A percentile compares a stretch with the other conserved stretches of the same genome.
Conservation (phyloP, 2,113 vertebrate species). For the Datnioides undecimradiatus region DNA sequence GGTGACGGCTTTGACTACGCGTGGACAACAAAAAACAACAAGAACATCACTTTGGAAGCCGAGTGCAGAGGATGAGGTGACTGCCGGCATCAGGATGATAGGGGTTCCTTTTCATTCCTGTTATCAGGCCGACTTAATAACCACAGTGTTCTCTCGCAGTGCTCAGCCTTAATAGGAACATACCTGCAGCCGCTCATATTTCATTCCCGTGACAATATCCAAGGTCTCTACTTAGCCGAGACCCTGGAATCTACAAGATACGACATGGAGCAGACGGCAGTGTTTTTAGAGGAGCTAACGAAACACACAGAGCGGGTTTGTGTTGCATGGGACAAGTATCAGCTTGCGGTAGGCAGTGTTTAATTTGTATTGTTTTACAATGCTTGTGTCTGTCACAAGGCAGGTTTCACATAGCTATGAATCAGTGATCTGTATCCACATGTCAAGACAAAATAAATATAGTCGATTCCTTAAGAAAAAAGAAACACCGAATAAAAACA, state of each 20-base stretch:
- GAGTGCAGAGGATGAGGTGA: constrained; percentile 28
- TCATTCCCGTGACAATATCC: constrained; percentile 37
- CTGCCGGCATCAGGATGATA: constrained; percentile 42
- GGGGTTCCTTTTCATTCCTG: constrained; percentile 49
- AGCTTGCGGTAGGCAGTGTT: constrained; percentile 34
- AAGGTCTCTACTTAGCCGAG: constrained; percentile 43
- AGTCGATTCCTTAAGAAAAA: constrained; percentile 1
- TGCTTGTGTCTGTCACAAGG: constrained; percentile 20
- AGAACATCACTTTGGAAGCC: constrained; percentile 35
- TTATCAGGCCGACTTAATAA: constrained; percentile 56
- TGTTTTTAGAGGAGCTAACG: constrained; percentile 6
- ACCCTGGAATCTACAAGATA: constrained; percentile 40
- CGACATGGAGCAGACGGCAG: constrained; percentile 34
- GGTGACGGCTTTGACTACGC: neutral
- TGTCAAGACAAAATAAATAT: too few species aligned
- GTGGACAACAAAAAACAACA: constrained; percentile 8
- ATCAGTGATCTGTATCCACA: constrained; percentile 23
- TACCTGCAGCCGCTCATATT: constrained; percentile 54
- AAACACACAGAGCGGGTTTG: constrained; percentile 34
- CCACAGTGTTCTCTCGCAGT: constrained; percentile 19
- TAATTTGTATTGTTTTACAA: constrained; percentile 38
- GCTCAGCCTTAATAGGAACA: constrained; percentile 31
- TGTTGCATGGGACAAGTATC: constrained; percentile 15
- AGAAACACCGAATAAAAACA: constrained; percentile 21
- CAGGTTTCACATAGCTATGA: constrained; percentile 19